A percentile compares a stretch with the other conserved stretches of the same genome.
Conservation (phyloP, 2,797 vertebrate species). For the Intellagama lesueurii region DNA sequence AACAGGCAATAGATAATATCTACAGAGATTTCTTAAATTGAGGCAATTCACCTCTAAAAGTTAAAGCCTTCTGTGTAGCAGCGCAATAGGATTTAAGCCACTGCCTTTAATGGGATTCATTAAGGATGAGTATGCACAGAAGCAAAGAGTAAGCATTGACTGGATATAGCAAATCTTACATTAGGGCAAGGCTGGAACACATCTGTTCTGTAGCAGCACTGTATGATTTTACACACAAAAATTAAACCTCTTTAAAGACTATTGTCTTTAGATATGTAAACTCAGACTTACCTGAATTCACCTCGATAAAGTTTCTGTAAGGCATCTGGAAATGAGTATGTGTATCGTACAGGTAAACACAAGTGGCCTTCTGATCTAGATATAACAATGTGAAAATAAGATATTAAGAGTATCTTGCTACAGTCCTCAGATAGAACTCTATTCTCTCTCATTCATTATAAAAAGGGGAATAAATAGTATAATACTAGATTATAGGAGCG, state of each 20-base stretch:
- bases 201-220: background rate
- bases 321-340: constrained; percentile 91
- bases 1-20: too few relatives aligned
- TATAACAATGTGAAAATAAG: constrained; percentile 6
- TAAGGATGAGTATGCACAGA: background rate
- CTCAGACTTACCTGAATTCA: constrained; percentile 92
- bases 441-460: background rate
- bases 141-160: background rate
- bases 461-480: background rate
- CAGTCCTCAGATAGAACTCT: background rate
- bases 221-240: background rate
- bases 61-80: too few relatives aligned
- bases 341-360: constrained; percentile 94
- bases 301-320: constrained; percentile 90
- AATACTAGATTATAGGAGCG: background rate
- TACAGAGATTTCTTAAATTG: too few relatives aligned
- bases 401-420: background rate
- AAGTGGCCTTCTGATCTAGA: constrained; percentile 95
- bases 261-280: background rate
- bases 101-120: background rate
- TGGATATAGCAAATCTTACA: background rate
- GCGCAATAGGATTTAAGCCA: too few relatives aligned
- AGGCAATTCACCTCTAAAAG: too few relatives aligned
- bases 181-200: background rate
- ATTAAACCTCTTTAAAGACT: constrained; percentile 15